These are phyloP conservation scores for Gallinago media DNA, from an alignment of 2,113 vertebrate species.

Conservation along the genomic window DNA sequence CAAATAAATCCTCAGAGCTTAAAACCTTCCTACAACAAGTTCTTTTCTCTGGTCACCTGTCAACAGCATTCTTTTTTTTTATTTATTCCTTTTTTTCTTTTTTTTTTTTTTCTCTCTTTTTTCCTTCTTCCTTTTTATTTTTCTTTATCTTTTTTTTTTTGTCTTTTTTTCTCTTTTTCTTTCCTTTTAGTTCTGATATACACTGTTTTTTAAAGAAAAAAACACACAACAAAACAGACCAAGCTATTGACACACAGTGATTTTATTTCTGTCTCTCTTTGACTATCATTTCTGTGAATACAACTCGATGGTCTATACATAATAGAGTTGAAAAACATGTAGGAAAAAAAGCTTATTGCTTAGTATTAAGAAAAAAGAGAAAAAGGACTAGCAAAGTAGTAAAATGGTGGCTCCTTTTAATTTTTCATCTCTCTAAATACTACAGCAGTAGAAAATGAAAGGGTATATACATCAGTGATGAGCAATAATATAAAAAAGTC, in stretches of 20 bases:
- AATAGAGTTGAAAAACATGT: not conserved
- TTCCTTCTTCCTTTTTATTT: not conserved
- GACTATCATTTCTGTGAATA: not conserved
- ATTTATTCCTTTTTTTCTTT: not conserved
- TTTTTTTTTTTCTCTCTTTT: not conserved
- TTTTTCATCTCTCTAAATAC: not conserved
- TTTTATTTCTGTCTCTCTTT: not conserved
- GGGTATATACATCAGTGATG: not conserved
- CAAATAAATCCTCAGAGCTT: constrained; percentile 36
- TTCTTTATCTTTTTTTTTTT: rapidly evolving
- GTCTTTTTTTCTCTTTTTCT: not conserved
- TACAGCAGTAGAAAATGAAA: not conserved
- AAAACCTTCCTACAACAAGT: constrained; percentile 13
- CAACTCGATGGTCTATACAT: not conserved
- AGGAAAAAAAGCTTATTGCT: not conserved
- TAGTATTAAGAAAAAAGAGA: not conserved
- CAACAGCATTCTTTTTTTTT: not conserved
- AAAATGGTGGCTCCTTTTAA: not conserved
- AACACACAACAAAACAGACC: not conserved
- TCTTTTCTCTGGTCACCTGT: constrained; percentile 2
- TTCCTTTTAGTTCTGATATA: not conserved
- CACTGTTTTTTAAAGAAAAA: not conserved
- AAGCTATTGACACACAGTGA: not conserved
- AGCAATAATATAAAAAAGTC: not conserved
- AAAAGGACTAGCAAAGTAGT: not conserved